phyloP scores from a whole-genome alignment of 2,888 invertebrate species.

The Drosophila cyrtoloma region DNA sequence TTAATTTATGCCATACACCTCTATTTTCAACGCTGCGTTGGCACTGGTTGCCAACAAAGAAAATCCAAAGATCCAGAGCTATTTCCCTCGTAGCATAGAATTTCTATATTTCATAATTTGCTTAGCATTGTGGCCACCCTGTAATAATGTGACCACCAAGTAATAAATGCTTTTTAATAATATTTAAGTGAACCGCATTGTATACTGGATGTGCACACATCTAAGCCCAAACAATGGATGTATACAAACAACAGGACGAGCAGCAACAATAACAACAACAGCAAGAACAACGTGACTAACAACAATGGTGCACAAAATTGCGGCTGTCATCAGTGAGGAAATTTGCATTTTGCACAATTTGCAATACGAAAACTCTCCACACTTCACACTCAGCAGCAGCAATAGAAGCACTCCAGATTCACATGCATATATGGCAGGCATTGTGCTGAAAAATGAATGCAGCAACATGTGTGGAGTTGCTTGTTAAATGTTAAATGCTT shows the following conservation, averaged over 20 bases:
- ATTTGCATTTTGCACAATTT: constrained; percentile 81
- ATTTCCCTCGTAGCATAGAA: not conserved
- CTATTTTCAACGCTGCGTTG: not conserved
- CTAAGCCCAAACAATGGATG: constrained; percentile 55
- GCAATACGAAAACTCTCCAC: constrained; percentile 71
- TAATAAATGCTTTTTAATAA: not conserved
- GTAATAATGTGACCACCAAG: too few relatives aligned
- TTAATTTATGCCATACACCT: not conserved
- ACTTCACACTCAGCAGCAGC: constrained; percentile 18
- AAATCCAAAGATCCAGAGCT: not conserved
- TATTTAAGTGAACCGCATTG: constrained; percentile 25
- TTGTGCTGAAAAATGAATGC: constrained; percentile 13
- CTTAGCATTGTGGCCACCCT: not conserved
- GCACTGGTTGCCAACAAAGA: not conserved
- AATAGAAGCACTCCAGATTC: not conserved
- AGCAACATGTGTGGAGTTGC: constrained; percentile 46
- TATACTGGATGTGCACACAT: constrained; percentile 35
- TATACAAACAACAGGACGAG: constrained; percentile 49
- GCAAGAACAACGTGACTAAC: constrained; percentile 36
- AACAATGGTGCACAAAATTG: constrained; percentile 75
- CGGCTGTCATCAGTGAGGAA: constrained; percentile 80
- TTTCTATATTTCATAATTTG: not conserved
- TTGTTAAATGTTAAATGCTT: constrained; percentile 46
- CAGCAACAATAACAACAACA: constrained; percentile 29
- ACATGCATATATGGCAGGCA: constrained; percentile 6